Evolutionary conservation across 2,888 invertebrate genomes (phyloP).

Genomic region (Campoplex capitator): DNA sequence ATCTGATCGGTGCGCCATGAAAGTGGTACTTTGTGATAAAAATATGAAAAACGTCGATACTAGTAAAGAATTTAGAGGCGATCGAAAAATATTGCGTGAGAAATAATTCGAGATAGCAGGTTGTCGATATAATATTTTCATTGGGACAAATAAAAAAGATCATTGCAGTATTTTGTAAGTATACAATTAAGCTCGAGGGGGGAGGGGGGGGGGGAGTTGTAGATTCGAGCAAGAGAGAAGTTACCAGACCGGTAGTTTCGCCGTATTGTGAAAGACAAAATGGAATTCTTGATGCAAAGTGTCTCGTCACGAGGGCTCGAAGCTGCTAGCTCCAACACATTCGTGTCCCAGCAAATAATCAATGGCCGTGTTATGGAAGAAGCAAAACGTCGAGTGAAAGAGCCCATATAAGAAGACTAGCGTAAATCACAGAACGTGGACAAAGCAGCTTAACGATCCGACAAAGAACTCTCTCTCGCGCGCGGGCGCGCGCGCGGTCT

Average conservation of each 20-base stretch:
- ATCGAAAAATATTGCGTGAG: background rate
- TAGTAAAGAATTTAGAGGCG: background rate
- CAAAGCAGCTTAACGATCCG: slow-evolving; percentile 84
- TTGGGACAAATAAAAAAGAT: background rate
- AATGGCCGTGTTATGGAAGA: slow-evolving; percentile 77
- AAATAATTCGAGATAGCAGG: background rate
- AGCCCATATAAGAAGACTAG: slow-evolving; percentile 75
- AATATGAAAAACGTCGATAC: background rate
- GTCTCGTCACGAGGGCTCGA: slow-evolving; percentile 39
- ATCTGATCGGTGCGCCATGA: background rate
- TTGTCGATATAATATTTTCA: background rate
- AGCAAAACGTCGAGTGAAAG: slow-evolving; percentile 69
- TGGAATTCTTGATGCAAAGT: slow-evolving; percentile 32
- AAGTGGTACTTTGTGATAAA: too few relatives aligned
- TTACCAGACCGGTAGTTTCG: background rate
- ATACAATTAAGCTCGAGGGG: background rate
- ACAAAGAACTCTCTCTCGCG: slow-evolving; percentile 77
- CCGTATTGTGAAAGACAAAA: background rate
- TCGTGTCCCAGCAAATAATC: slow-evolving; percentile 76
- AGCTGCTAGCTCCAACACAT: slow-evolving; percentile 64
- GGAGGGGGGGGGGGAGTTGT: background rate
- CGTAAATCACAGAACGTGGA: slow-evolving; percentile 82
- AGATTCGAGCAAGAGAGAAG: background rate
- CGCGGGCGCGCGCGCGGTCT: slow-evolving; percentile 70
- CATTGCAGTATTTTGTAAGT: background rate